These are phyloP conservation scores for Eupithecia tripunctaria DNA, from an alignment of 2,888 invertebrate genomes.

Conservation along the genomic window DNA sequence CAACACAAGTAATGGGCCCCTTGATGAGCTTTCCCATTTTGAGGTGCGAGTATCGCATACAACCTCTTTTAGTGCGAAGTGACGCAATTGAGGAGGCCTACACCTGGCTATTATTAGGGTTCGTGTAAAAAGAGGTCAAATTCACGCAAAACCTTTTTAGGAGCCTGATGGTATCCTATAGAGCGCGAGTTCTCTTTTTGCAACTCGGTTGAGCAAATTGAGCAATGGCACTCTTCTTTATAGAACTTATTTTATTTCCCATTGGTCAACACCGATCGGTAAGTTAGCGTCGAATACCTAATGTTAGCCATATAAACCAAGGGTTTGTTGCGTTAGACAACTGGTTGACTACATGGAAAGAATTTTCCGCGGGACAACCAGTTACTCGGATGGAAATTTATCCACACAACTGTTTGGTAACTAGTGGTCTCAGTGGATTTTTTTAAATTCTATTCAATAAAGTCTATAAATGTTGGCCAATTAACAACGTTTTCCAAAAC, in stretches of 20 bases:
- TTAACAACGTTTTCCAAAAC: neutral
- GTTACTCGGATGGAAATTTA: too few species aligned
- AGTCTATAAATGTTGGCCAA: neutral
- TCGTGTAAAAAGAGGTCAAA: neutral
- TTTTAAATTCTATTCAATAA: neutral
- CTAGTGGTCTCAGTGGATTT: neutral
- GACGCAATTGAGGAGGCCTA: slow-evolving; percentile 3
- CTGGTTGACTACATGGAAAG: too few species aligned
- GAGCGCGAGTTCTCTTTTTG: too few species aligned
- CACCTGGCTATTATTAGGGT: slow-evolving; percentile 1
- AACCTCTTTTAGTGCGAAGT: slow-evolving; percentile 9
- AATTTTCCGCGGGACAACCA: too few species aligned
- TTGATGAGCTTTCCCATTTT: slow-evolving; percentile 25
- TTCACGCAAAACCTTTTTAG: neutral
- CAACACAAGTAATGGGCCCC: slow-evolving; percentile 26
- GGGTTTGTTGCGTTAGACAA: too few species aligned
- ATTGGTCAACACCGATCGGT: too few species aligned
- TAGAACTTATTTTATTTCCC: too few species aligned
- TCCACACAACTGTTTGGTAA: too few species aligned
- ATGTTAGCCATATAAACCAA: neutral
- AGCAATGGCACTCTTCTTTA: too few species aligned
- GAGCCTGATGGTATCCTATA: neutral
- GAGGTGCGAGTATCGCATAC: neutral
- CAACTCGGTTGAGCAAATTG: too few species aligned
- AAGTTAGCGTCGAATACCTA: neutral